phyloP scores from a whole-genome alignment of 2,888 invertebrate species.

The Polymixis lichenea region DNA sequence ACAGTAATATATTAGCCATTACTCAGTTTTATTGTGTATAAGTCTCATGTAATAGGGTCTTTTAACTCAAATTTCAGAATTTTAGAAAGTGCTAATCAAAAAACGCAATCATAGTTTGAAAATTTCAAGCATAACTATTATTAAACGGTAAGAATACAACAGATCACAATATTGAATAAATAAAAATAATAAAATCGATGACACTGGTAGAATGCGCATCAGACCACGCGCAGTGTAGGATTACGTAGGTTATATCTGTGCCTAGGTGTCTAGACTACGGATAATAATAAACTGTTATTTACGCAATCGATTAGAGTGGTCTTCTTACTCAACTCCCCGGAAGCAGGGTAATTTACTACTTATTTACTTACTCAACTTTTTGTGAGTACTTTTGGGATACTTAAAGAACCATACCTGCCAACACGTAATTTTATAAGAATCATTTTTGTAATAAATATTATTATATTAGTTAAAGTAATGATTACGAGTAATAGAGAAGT shows the following conservation, averaged over 20 bases:
- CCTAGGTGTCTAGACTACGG: not conserved
- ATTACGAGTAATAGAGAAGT: too few species aligned
- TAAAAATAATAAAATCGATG: slow-evolving; percentile 13
- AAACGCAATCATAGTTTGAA: too few species aligned
- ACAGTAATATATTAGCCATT: too few species aligned
- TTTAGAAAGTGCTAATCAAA: too few species aligned
- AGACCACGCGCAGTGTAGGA: not conserved
- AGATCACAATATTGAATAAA: not conserved
- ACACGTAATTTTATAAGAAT: not conserved
- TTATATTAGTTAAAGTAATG: too few species aligned
- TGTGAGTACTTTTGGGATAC: not conserved
- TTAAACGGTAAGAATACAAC: not conserved
- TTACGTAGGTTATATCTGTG: not conserved
- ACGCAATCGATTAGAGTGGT: not conserved
- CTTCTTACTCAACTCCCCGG: not conserved
- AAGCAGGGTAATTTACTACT: too few species aligned
- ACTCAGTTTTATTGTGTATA: too few species aligned
- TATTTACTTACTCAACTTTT: not conserved
- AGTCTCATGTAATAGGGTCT: too few species aligned
- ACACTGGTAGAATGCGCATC: not conserved
- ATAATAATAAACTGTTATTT: not conserved
- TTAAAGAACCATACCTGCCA: not conserved
- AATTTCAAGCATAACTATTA: not conserved
- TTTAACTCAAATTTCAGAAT: too few species aligned
- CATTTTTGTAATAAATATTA: too few species aligned